Percentiles rank a stretch among this genome's conserved stretches.
These are phyloP conservation scores for Suillia variegata DNA, from an alignment of 2,888 invertebrate genomes.

Conservation along the genomic window DNA sequence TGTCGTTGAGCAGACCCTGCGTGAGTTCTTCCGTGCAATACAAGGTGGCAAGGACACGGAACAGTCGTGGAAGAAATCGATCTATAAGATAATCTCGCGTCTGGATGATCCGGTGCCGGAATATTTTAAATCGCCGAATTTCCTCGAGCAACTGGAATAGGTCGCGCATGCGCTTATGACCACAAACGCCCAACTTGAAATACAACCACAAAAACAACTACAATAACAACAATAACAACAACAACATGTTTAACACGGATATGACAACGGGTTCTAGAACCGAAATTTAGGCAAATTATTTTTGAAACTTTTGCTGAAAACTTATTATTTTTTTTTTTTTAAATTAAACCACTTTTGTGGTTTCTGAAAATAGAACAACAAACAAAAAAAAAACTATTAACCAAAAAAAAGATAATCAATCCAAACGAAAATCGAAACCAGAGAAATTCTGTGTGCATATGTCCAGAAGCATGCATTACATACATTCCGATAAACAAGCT, in stretches of 20 bases:
- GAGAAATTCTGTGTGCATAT: too few species aligned
- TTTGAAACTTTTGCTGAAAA: too few species aligned
- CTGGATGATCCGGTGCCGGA: slow-evolving; percentile 99
- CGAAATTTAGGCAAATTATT: background rate
- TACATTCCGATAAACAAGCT: background rate
- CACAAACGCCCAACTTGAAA: slow-evolving; percentile 20
- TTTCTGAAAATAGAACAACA: background rate
- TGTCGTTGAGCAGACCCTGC: slow-evolving; percentile 96
- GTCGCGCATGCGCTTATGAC: slow-evolving; percentile 38
- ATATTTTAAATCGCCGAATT: slow-evolving; percentile 99
- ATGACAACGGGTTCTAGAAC: slow-evolving; percentile 31
- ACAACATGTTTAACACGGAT: slow-evolving; percentile 2
- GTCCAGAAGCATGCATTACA: background rate
- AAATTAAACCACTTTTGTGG: background rate
- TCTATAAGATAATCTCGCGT: slow-evolving; percentile 99
- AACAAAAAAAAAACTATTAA: slow-evolving; percentile 5
- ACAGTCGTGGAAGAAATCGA: slow-evolving; percentile 99
- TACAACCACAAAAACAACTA: too few species aligned
- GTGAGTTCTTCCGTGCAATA: slow-evolving; percentile 99
- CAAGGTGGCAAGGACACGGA: slow-evolving; percentile 95
- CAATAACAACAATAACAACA: too few species aligned
- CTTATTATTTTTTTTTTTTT: slow-evolving; percentile 3
- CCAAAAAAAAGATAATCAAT: background rate
- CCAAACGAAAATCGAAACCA: background rate
- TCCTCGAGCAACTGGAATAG: slow-evolving; percentile 96